Evolutionary conservation across 1,140 invertebrate species (phyloP), one percentile per base, ranked within the genome.

Genomic region (Drosophila sp.): DNA sequence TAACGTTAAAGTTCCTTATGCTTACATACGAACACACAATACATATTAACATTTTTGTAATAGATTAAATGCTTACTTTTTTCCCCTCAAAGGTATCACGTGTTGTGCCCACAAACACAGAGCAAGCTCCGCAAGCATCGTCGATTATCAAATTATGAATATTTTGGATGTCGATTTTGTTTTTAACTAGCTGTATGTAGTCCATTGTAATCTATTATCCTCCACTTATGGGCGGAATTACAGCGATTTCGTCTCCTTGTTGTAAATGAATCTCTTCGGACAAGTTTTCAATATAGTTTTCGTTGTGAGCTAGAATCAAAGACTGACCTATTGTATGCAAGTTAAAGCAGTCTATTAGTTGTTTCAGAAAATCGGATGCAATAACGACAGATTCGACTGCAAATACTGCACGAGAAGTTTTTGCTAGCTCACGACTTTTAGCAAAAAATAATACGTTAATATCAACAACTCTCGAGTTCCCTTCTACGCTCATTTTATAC

Each of bases 51-150:
- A n/a, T n/a, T n/a, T n/a, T n/a, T n/a, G n/a, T n/a, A n/a, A n/a
- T n/a, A n/a, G 21, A 21, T 21, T 21, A 21, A 21, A 21, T 61
- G n/a, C 64, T 89, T 91, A 96, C 96, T 92, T 94, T 94, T 93
- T 97, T 97, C 16, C 95, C 95, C 69, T 98, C 94, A 93, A 98
- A 98, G 92, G 96, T 95, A 92, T 99, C 95, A 87, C 98, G 93
- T 7, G 98, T 99, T 16, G 96, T 98, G 1, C 98, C 98, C 61
- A 98, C 94, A 93, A 99, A 99, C 34, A 97, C 91, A 3, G 97
- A 97, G 18, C 97, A 94, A 6, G 97, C 98, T 40, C 98, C 98
- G 93, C 96, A 98, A 46, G 94, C 94, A 54, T 95, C 93, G 41
- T 95, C 94, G 11, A 93, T 92, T 0, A 97, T 96, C 34, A 94